phyloP scores from a whole-genome alignment of 2,113 vertebrate genomes.

The Pholis gunnellus region DNA sequence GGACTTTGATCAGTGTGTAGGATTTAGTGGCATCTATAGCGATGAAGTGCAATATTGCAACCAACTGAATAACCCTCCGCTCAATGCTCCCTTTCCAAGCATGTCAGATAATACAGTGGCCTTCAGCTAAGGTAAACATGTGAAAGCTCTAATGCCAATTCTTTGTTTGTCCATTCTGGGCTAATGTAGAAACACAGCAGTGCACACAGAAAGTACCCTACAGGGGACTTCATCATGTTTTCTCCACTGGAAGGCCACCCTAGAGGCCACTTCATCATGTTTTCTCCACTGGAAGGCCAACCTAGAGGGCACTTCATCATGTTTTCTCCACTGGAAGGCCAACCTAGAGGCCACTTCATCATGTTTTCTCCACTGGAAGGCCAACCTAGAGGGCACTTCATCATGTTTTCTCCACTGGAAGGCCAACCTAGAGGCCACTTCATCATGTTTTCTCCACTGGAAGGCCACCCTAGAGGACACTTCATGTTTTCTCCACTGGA shows the following conservation, averaged over 20 bases:
- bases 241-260: too few relatives aligned
- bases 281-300: too few relatives aligned
- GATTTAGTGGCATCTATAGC: not conserved
- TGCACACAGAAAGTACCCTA: not conserved
- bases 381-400: too few relatives aligned
- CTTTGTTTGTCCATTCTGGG: too few relatives aligned
- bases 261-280: not conserved
- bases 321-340: not conserved
- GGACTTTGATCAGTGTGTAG: too few relatives aligned
- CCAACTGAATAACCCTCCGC: not conserved
- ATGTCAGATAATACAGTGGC: not conserved
- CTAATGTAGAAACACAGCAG: not conserved
- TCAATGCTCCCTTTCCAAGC: not conserved
- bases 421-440: too few relatives aligned
- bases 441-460: not conserved
- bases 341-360: not conserved
- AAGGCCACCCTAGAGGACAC: too few relatives aligned
- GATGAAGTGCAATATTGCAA: not conserved
- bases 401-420: not conserved
- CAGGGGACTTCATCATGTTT: not conserved
- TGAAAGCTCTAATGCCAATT: too few relatives aligned
- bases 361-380: not conserved
- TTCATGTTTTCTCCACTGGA: not conserved
- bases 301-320: not conserved
- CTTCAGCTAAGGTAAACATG: not conserved